Evolutionary conservation across 2,113 vertebrate genomes (phyloP).

Genomic region (Scomber japonicus): DNA sequence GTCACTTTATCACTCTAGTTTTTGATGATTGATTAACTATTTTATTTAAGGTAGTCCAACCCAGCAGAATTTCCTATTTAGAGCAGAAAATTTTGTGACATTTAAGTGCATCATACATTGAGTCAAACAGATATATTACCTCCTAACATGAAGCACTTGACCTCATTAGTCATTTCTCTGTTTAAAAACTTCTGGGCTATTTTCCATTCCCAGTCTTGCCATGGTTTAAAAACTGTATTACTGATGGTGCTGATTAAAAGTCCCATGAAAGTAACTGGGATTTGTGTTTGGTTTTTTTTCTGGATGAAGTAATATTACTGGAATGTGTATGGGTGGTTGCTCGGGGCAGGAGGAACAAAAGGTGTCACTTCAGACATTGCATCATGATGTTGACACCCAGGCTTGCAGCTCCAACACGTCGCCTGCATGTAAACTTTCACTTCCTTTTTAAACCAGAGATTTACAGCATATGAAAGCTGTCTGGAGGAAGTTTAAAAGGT

Average conservation of each 20-base stretch:
- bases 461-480: neutral
- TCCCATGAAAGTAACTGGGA: too few relatives aligned
- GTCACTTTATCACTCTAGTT: too few relatives aligned
- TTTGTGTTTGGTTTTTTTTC: neutral
- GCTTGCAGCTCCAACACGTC: neutral
- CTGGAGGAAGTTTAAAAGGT: neutral
- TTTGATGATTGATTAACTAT: too few relatives aligned
- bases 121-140: too few relatives aligned
- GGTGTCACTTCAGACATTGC: constrained; percentile 37
- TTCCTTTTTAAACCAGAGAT: constrained; percentile 17
- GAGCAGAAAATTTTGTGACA: too few relatives aligned
- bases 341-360: neutral
- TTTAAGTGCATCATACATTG: neutral
- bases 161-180: too few relatives aligned
- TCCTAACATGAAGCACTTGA: neutral
- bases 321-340: neutral
- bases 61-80: too few relatives aligned
- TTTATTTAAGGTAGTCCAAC: too few relatives aligned
- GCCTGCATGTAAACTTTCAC: constrained; percentile 35
- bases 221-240: too few relatives aligned
- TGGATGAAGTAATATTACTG: neutral
- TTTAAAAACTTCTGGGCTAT: too few relatives aligned
- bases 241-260: too few relatives aligned
- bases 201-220: too few relatives aligned
- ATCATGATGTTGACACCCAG: constrained; percentile 17